A percentile compares a stretch with the other conserved stretches of the same genome.
Conservation (phyloP, 2,888 invertebrate genomes). For the Geophilus truncorum region DNA sequence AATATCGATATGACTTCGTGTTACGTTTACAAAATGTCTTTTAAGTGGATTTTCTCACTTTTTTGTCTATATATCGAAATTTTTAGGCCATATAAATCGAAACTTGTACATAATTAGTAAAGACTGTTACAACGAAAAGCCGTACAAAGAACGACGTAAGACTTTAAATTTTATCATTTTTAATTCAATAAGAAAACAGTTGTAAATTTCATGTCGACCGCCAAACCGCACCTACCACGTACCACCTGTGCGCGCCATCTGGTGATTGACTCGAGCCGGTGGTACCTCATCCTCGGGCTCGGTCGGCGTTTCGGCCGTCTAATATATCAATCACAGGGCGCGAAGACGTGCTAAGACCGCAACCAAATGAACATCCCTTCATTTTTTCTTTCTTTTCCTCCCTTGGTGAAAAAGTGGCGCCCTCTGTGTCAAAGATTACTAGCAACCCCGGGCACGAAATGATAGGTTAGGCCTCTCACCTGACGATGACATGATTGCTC, state of each 20-base stretch:
- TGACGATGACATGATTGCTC: constrained; percentile 6
- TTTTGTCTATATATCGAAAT: too few species aligned
- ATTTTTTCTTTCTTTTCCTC: neutral
- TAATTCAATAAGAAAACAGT: neutral
- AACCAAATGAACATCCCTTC: neutral
- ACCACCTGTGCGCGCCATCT: neutral
- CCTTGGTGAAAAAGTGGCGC: constrained; percentile 1
- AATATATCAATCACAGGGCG: constrained; percentile 12
- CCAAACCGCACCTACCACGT: neutral
- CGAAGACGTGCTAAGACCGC: neutral
- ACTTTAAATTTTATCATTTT: neutral
- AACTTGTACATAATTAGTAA: too few species aligned
- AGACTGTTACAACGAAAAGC: too few species aligned
- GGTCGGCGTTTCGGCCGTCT: constrained; percentile 1
- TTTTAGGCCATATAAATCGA: too few species aligned
- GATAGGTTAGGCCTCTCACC: constrained; percentile 20
- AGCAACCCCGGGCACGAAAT: neutral
- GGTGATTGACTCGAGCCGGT: neutral
- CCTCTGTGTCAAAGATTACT: constrained; percentile 1
- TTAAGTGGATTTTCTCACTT: too few species aligned
- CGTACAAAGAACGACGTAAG: too few species aligned
- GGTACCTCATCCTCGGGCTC: neutral
- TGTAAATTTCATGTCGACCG: neutral
- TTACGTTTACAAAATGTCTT: too few species aligned
- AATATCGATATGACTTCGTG: too few species aligned